These are phyloP conservation scores for Mola mola DNA, from an alignment of 2,113 vertebrate genomes.

Conservation along the genomic window DNA sequence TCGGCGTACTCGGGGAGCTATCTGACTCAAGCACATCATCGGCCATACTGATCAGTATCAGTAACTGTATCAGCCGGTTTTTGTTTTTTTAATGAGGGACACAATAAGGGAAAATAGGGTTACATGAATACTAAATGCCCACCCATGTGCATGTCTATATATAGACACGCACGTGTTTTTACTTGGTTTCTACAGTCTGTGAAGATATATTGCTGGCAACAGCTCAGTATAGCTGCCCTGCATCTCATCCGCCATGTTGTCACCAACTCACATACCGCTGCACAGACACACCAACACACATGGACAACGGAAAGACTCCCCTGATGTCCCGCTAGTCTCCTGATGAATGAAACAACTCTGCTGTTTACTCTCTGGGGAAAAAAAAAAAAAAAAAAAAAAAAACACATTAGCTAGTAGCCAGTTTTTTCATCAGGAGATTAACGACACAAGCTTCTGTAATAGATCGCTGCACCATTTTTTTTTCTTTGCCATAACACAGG, in stretches of 20 bases:
- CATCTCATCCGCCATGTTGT: constrained; percentile 31
- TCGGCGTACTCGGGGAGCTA: constrained; percentile 5
- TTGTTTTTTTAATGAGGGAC: constrained; percentile 23
- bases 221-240: constrained; percentile 38
- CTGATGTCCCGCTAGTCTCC: constrained; percentile 24
- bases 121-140: not conserved
- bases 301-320: constrained; percentile 13
- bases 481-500: constrained; percentile 12
- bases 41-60: too few relatives aligned
- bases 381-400: too few relatives aligned
- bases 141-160: not conserved
- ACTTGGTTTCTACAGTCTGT: constrained; percentile 11
- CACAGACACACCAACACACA: constrained; percentile 27
- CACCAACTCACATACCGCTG: constrained; percentile 30
- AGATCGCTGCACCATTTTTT: constrained; percentile 15
- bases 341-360: constrained; percentile 41
- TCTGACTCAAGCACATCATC: constrained; percentile 14
- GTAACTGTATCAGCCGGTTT: constrained; percentile 8
- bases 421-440: constrained; percentile 52
- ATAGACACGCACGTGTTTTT: constrained; percentile 23
- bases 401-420: constrained; percentile 53
- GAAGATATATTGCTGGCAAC: constrained; percentile 34
- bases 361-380: constrained; percentile 60
- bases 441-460: constrained; percentile 27
- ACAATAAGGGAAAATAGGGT: constrained; percentile 20